Conservation (phyloP, 1,140 invertebrate species). For the Pemphigus obesinymphae region DNA sequence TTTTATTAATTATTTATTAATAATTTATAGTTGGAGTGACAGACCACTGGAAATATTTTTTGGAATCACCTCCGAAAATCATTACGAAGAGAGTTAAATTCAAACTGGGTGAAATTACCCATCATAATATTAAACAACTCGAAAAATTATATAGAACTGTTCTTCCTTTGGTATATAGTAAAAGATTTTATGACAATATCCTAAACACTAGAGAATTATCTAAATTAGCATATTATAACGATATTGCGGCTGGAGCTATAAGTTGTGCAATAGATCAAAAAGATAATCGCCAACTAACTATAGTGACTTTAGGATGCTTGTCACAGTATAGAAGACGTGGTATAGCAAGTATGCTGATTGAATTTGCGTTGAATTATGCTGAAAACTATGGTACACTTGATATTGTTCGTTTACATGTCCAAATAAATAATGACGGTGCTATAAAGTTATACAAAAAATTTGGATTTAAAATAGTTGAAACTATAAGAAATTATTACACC, state of each 20-base stretch:
- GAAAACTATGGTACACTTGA: constrained; percentile 94
- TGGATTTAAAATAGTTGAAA: constrained; percentile 97
- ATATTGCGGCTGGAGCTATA: constrained; percentile 97
- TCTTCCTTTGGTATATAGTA: constrained; percentile 99
- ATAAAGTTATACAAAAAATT: constrained; percentile 99
- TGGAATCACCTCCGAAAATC: neutral
- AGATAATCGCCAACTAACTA: constrained; percentile 87
- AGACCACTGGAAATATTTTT: neutral
- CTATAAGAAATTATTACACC: constrained; percentile 98
- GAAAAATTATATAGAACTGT: constrained; percentile 94
- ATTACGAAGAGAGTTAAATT: constrained; percentile 65
- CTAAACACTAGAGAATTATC: constrained; percentile 93
- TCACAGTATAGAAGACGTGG: constrained; percentile 92
- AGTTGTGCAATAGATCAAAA: constrained; percentile 96
- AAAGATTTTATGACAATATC: constrained; percentile 99
- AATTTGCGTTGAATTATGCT: constrained; percentile 95
- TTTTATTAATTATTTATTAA: too few relatives aligned
- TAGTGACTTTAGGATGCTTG: constrained; percentile 98
- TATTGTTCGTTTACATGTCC: constrained; percentile 96
- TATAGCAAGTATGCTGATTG: constrained; percentile 93
- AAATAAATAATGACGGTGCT: constrained; percentile 96
- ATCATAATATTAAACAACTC: constrained; percentile 96
- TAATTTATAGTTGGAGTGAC: too few relatives aligned
- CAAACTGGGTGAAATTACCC: constrained; percentile 96
- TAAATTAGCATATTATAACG: constrained; percentile 99